A percentile compares a stretch with the other conserved stretches of the same genome.
Conservation (phyloP, 2,888 invertebrate genomes). For the Spisula solida region DNA sequence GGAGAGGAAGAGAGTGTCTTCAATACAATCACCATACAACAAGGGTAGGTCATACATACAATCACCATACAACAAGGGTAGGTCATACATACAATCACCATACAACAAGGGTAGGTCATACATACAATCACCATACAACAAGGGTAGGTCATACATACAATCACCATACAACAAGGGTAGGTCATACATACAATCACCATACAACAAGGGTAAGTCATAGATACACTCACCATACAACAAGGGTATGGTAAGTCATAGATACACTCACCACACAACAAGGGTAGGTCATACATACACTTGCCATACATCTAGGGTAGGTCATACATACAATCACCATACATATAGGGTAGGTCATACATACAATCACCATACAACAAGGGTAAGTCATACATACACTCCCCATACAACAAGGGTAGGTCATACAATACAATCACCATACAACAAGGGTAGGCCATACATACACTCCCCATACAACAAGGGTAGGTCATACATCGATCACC, state of each 20-base stretch:
- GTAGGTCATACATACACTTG: not conserved
- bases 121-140: no score
- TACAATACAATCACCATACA: constrained; percentile 13
- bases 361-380: constrained; percentile 20
- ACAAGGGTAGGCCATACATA: not conserved
- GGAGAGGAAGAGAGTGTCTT: constrained; percentile 81
- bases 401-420: constrained; percentile 16
- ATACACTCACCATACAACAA: constrained; percentile 8
- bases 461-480: not conserved
- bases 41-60: constrained; percentile 67
- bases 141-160: not conserved
- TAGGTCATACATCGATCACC: not conserved
- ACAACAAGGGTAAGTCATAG: not conserved
- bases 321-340: no score
- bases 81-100: not conserved
- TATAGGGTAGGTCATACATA: not conserved
- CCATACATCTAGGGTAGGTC: constrained; percentile 14
- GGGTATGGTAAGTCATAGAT: no score
- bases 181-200: not conserved
- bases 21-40: constrained; percentile 81
- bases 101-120: constrained; percentile 8
- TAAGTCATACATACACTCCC: not conserved
- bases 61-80: no score
- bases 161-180: constrained; percentile 18
- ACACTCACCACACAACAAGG: constrained; percentile 15